Conservation (phyloP, 2,113 vertebrate genomes). For the Antechinus flavipes region DNA sequence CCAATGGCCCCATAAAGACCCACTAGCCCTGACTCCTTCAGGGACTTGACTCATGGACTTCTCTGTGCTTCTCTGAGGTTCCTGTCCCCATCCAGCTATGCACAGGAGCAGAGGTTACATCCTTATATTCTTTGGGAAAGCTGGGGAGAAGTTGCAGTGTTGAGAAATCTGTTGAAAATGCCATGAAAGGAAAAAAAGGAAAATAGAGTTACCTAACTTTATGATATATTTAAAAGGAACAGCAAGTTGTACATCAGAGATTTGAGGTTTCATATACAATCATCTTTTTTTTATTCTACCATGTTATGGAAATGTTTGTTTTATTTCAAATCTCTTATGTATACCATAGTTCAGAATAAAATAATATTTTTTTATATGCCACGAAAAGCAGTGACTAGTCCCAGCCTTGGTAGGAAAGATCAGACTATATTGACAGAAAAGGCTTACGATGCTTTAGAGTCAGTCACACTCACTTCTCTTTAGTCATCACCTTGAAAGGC, state of each 20-base stretch:
- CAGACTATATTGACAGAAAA: not conserved
- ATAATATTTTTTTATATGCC: not conserved
- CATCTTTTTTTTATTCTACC: no score
- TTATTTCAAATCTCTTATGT: no score
- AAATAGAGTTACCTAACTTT: no score
- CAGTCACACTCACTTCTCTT: not conserved
- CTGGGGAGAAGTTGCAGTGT: not conserved
- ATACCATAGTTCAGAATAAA: no score
- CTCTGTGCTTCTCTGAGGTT: not conserved
- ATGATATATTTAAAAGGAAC: no score
- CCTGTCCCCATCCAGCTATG: not conserved
- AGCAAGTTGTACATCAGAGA: no score
- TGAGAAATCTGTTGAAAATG: not conserved
- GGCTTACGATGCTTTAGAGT: not conserved
- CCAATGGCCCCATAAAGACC: not conserved
- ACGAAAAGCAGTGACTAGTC: not conserved
- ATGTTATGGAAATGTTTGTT: no score
- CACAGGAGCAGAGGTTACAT: not conserved
- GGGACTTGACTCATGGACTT: not conserved
- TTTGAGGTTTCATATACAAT: no score
- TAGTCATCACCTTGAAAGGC: not conserved
- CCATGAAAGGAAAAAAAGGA: not conserved
- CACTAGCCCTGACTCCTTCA: not conserved
- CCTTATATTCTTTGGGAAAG: not conserved
- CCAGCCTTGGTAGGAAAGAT: not conserved